Conservation (phyloP, 1,140 invertebrate species). For the Leptinotarsa texana region DNA sequence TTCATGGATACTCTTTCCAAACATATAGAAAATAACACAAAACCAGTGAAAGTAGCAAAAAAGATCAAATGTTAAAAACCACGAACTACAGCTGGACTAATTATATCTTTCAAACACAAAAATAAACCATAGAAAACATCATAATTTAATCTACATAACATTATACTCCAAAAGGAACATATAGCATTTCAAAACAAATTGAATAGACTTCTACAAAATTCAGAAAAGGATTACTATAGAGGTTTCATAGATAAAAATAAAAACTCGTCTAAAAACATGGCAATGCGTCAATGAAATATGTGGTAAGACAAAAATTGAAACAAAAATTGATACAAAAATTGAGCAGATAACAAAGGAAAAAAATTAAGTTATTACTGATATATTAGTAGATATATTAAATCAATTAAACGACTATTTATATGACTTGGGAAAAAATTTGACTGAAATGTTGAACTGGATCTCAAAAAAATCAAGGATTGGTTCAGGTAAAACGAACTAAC, state of each 20-base stretch:
- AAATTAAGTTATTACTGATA: not conserved
- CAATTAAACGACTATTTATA: not conserved
- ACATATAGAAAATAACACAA: not conserved
- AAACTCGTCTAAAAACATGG: not conserved
- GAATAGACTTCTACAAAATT: too few species aligned
- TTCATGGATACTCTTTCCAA: not conserved
- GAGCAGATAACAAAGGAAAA: not conserved
- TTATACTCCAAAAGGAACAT: not conserved
- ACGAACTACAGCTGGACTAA: not conserved
- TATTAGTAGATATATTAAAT: not conserved
- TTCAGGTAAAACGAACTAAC: too few species aligned
- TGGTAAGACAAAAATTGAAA: not conserved
- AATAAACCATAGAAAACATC: not conserved
- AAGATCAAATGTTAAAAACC: not conserved
- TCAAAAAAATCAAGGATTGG: too few species aligned
- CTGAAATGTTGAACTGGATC: not conserved
- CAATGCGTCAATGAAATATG: slow-evolving; percentile 4
- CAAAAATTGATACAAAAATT: slow-evolving; percentile 1
- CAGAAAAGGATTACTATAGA: too few species aligned
- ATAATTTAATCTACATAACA: not conserved
- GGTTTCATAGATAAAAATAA: too few species aligned
- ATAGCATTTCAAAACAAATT: not conserved
- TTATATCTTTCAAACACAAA: too few species aligned
- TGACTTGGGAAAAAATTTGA: not conserved
- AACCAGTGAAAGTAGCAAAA: not conserved